These are phyloP conservation scores for Thrips palmi DNA, from an alignment of 1,140 invertebrate species.

Conservation along the genomic window DNA sequence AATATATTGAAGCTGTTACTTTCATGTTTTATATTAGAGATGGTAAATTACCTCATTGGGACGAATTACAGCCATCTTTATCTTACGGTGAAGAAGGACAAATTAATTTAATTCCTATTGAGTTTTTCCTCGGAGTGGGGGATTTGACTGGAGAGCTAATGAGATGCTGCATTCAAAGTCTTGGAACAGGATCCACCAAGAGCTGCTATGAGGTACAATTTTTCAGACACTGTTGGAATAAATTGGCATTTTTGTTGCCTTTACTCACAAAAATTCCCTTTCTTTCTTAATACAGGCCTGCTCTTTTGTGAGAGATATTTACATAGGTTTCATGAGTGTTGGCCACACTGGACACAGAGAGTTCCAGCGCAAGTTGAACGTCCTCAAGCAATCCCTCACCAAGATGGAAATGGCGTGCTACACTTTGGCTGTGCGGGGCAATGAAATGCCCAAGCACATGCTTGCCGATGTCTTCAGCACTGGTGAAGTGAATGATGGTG, in stretches of 20 bases:
- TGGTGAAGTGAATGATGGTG: conserved; percentile 13
- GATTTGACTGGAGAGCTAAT: conserved; percentile 83
- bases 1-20: conserved; percentile 70
- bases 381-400: conserved; percentile 47
- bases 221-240: conserved; percentile 20
- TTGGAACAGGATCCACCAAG: conserved; percentile 56
- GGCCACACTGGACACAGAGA: conserved; percentile 37
- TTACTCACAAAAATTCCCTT: no score
- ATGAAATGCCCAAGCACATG: conserved; percentile 53
- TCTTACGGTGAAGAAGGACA: conserved; percentile 10
- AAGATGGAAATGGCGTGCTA: conserved; percentile 80
- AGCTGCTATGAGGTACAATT: conserved; percentile 50
- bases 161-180: conserved; percentile 68
- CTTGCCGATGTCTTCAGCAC: conserved; percentile 32
- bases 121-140: conserved; percentile 68
- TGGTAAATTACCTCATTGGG: conserved; percentile 25
- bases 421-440: conserved; percentile 58
- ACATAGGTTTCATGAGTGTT: conserved; percentile 44
- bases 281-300: no score
- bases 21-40: conserved; percentile 46
- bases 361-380: conserved; percentile 47
- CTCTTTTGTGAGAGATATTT: conserved; percentile 48
- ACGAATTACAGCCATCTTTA: conserved; percentile 22
- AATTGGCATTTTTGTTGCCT: neutral
- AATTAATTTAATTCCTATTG: conserved; percentile 32